phyloP scores from a whole-genome alignment of 2,888 invertebrate species.

The Apodemia duryi region DNA sequence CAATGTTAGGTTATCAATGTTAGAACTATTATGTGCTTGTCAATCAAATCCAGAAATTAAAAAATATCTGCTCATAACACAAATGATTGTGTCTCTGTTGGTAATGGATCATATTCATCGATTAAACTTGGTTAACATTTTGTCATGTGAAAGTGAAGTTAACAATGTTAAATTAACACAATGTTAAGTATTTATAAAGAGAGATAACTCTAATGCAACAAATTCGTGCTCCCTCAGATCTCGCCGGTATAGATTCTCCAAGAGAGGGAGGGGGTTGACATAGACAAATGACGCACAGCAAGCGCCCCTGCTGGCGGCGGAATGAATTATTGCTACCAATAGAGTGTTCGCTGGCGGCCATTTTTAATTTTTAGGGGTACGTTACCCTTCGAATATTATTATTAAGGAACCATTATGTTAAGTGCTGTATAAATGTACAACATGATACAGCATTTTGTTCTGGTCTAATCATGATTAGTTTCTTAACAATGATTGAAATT shows the following conservation, averaged over 20 bases:
- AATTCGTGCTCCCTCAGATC: conserved; percentile 48
- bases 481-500: neutral
- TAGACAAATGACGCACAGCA: conserved; percentile 69
- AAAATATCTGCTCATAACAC: too few species aligned
- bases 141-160: neutral
- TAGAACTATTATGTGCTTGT: too few species aligned
- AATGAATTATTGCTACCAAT: conserved; percentile 74
- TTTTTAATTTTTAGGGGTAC: conserved; percentile 78
- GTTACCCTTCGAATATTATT: conserved; percentile 60
- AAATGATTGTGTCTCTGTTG: too few species aligned
- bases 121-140: neutral
- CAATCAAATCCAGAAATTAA: too few species aligned
- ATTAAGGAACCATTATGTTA: conserved; percentile 39
- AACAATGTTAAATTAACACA: neutral
- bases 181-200: conserved; percentile 8
- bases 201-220: conserved; percentile 25
- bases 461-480: neutral
- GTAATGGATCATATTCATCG: too few species aligned
- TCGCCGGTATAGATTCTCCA: conserved; percentile 60
- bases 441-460: neutral
- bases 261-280: conserved; percentile 58
- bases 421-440: conserved; percentile 6
- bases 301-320: conserved; percentile 63
- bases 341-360: conserved; percentile 70
- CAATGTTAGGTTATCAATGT: neutral